Evolutionary conservation across 2,113 vertebrate genomes (phyloP).

Genomic region (Sminthopsis crassicaudata): DNA sequence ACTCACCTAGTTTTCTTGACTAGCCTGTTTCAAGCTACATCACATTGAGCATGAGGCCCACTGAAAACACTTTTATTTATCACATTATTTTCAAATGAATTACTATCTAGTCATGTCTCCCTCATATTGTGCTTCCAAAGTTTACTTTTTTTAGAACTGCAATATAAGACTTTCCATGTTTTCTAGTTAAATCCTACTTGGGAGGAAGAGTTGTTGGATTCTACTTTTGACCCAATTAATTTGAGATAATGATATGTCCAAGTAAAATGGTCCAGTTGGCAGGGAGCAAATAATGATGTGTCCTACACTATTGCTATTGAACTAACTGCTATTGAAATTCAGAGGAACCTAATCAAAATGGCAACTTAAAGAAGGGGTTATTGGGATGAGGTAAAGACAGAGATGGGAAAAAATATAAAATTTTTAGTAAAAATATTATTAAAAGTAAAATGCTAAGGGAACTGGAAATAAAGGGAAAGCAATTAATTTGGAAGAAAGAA

Average conservation of each 20-base stretch:
- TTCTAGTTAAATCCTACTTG: too few species aligned
- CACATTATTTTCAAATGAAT: too few species aligned
- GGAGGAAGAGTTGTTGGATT: too few species aligned
- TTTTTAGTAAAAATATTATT: slow-evolving; percentile 44
- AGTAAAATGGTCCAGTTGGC: slow-evolving; percentile 20
- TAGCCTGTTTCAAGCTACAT: too few species aligned
- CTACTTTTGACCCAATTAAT: not conserved
- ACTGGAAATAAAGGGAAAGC: not conserved
- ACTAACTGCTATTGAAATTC: slow-evolving; percentile 37
- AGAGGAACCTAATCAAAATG: slow-evolving; percentile 53
- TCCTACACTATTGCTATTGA: slow-evolving; percentile 6
- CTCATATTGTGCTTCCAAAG: too few species aligned
- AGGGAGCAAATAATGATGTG: slow-evolving; percentile 52
- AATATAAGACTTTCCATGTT: too few species aligned
- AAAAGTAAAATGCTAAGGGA: not conserved
- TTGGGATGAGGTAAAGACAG: not conserved
- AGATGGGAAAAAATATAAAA: slow-evolving; percentile 23
- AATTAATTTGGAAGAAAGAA: slow-evolving; percentile 26
- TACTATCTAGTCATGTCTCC: too few species aligned
- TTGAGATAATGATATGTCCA: slow-evolving; percentile 46
- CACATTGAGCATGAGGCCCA: too few species aligned
- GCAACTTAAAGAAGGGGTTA: slow-evolving; percentile 17
- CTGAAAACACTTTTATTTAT: too few species aligned
- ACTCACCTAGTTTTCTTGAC: too few species aligned
- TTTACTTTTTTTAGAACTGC: too few species aligned